phyloP scores from a whole-genome alignment of 2,888 invertebrate genomes.

The Alloscopus bannaensis region DNA sequence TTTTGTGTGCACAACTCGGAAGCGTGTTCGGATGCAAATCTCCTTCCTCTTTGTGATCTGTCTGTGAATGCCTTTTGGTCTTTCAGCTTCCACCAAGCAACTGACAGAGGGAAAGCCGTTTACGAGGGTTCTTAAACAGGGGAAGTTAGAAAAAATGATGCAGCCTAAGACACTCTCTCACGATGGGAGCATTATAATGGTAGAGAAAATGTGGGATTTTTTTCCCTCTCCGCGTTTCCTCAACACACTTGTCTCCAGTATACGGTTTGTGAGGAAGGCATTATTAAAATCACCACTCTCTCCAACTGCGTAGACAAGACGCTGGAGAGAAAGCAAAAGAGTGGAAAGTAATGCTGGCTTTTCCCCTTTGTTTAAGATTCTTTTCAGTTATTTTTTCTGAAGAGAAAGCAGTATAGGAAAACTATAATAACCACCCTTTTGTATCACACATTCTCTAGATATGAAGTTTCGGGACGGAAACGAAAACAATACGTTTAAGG shows the following conservation, averaged over 20 bases:
- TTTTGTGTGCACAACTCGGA: background rate
- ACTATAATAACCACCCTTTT: background rate
- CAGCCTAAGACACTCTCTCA: background rate
- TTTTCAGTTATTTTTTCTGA: background rate
- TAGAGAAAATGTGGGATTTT: too few species aligned
- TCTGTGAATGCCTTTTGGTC: background rate
- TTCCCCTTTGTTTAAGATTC: constrained; percentile 10
- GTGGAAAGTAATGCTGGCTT: background rate
- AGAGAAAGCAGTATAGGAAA: background rate
- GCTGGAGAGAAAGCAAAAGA: background rate
- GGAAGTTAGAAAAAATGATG: constrained; percentile 13
- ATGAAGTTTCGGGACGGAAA: background rate
- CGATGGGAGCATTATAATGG: too few species aligned
- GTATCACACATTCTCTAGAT: too few species aligned
- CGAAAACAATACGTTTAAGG: background rate
- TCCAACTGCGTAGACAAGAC: background rate
- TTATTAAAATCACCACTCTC: background rate
- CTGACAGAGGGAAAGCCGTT: constrained; percentile 40
- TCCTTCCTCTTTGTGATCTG: background rate
- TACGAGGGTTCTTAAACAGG: constrained; percentile 33
- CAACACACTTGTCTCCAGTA: background rate
- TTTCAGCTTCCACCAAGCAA: constrained; percentile 24
- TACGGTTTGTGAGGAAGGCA: background rate
- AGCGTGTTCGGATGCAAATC: constrained; percentile 2
- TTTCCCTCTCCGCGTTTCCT: too few species aligned